Conservation (phyloP, 2,888 invertebrate species). For the Pyrgus malvae region DNA sequence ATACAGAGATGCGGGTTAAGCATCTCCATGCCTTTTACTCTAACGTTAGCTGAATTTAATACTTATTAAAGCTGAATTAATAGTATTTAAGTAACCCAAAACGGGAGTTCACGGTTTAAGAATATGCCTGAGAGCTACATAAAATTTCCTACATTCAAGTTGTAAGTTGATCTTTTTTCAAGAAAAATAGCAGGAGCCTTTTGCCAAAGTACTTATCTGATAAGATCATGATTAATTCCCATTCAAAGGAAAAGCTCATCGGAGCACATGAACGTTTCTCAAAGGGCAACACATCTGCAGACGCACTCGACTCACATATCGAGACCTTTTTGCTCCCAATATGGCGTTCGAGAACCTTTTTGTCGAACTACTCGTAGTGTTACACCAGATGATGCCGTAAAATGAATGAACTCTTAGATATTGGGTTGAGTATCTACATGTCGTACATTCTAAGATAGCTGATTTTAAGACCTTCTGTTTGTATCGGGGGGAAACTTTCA, state of each 20-base stretch:
- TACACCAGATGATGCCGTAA: conserved; percentile 12
- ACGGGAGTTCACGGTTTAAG: too few relatives aligned
- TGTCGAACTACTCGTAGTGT: conserved; percentile 8
- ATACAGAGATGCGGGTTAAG: not conserved
- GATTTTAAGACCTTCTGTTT: too few relatives aligned
- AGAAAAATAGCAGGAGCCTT: too few relatives aligned
- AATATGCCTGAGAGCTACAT: too few relatives aligned
- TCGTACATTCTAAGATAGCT: not conserved
- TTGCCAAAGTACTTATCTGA: too few relatives aligned
- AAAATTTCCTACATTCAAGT: too few relatives aligned
- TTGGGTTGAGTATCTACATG: not conserved
- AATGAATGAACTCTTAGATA: not conserved
- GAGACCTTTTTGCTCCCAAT: conserved; percentile 18
- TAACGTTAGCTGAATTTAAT: too few relatives aligned
- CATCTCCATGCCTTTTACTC: not conserved
- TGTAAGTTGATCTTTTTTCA: too few relatives aligned
- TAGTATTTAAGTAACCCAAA: too few relatives aligned
- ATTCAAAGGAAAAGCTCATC: conserved; percentile 9
- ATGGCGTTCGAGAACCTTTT: conserved; percentile 9
- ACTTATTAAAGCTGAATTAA: too few relatives aligned
- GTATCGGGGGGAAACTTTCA: too few relatives aligned
- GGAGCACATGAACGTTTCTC: conserved; percentile 16
- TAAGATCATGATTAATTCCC: not conserved
- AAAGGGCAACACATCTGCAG: conserved; percentile 15
- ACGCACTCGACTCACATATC: conserved; percentile 3